Base-by-base conservation (phyloP, 2,888 invertebrate genomes). In the Eretmocerus hayati region DNA sequence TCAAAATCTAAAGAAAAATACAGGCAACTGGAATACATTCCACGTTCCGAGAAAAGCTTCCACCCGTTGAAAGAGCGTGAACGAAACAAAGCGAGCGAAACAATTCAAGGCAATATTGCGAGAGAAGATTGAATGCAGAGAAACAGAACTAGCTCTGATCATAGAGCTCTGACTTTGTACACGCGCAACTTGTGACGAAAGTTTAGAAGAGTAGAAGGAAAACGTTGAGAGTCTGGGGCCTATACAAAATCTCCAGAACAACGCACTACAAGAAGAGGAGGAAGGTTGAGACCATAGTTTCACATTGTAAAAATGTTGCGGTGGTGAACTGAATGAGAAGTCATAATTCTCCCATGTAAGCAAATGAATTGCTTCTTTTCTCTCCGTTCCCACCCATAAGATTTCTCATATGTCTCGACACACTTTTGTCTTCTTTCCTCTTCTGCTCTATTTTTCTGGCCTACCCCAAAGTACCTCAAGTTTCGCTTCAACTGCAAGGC, bases 271-370 rank as follows among this genome's bases (percentile, higher is more conserved):
- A 16, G 15, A 15, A 15, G n/a, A 23, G 42, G 42, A 36, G 38
- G 33, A 13, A n/a, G 42, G 43, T 26, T 8, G 31, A n/a, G 26
- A 43, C 37, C 48, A 35, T 31, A 43, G 33, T 26, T n/a, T n/a
- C n/a, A n/a, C n/a, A n/a, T n/a, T n/a, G 31, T 51, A 45, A 38
- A 48, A 22, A 37, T 46, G 44, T 16, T 51, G 52, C 54, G 50
- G 49, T 53, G 54, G 52, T 43, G 56, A 58, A 56, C 54, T 60
- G 64, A 65, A 68, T 63, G 65, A 66, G 62, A 56, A 65, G 63
- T 63, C 65, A 63, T 68, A 65, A 67, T 67, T 68, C 60, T 63
- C 61, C 59, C 60, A 45, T 37, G n/a, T 18, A 19, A 16, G 35
- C 32, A 44, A 48, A 18, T 19, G 5, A 32, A 13, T 26, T 23